These are phyloP conservation scores for Lepidochrysops patricia DNA, from an alignment of 2,888 invertebrate species.

Conservation along the genomic window DNA sequence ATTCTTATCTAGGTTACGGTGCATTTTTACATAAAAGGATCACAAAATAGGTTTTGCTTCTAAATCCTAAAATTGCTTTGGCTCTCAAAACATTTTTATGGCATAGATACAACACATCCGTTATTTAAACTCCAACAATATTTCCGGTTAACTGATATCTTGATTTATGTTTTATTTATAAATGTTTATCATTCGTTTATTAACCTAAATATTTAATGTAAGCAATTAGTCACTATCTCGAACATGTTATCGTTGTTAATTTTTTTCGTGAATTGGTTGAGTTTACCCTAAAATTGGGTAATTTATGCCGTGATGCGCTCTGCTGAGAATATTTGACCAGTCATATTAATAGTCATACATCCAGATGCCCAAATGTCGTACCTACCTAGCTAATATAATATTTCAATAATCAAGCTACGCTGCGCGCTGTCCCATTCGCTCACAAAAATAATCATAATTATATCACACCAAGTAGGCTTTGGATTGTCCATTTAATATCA, in stretches of 20 bases:
- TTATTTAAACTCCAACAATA: not conserved
- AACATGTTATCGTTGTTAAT: not conserved
- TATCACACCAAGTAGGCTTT: no score
- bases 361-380: no score
- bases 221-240: slow-evolving; percentile 1
- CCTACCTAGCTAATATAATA: no score
- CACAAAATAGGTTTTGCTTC: not conserved
- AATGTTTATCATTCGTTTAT: slow-evolving; percentile 3
- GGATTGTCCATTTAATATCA: no score
- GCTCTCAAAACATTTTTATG: not conserved
- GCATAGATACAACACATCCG: not conserved
- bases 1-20: not conserved
- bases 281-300: not conserved
- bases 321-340: not conserved
- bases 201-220: not conserved
- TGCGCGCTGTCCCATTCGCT: no score
- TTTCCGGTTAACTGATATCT: slow-evolving; percentile 1
- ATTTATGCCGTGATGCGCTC: not conserved
- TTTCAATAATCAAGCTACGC: no score
- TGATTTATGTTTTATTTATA: slow-evolving; percentile 7
- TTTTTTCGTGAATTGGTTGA: not conserved
- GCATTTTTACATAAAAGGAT: not conserved
- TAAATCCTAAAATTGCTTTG: not conserved
- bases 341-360: not conserved
- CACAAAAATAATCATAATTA: no score